Base-by-base conservation (phyloP, 1,140 invertebrate species). In the Ptiloglossa arizonensis region DNA sequence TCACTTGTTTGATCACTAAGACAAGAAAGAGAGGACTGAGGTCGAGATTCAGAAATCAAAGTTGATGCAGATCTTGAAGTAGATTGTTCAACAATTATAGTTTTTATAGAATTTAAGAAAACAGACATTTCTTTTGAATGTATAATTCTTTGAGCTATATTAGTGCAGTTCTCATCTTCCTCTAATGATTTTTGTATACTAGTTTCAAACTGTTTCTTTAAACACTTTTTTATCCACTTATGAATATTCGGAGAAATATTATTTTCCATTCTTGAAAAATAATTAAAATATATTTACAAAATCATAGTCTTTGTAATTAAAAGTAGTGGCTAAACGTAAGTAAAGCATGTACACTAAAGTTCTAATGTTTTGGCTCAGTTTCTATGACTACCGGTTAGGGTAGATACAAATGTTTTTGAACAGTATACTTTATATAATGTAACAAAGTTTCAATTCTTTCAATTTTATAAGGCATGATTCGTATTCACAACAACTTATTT, bases 121-220 rank as follows among this genome's bases (percentile, higher is more conserved):
- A 81, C 73, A 8, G 79, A 71, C 87, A 92, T 90, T 60, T 92
- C 88, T 35, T 76, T 85, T 1, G 90, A 90, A 13, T 87, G 81
- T 6, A 89, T 88, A 6, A 93, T 84, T 50, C 86, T 88, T 46
- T 89, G 78, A 0, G 86, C 87, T 11, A 92, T 83, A 38, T 87
- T 77, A 17, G 57, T 77, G 63, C 2, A 81, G 1, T 88, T 80
- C 17, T 82, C 66, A 1, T 90, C 83, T 22, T 87, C 74, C 1
- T 85, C 80, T 50, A 92, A 71, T 52, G 84, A 85, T 27, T 81
- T 82, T 11, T 90, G 87, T 56, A 92, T 88, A 0, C 38, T 80
- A 9, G 54, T 64, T 19, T 83, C 87, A 75, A 92, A 93, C 70
- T 91, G 83, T 27, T 91, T 89, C 17, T 84, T 89, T 27, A 92